These are phyloP conservation scores for Listrodromus nycthemerus DNA, from an alignment of 2,888 invertebrate species.

Conservation along the genomic window DNA sequence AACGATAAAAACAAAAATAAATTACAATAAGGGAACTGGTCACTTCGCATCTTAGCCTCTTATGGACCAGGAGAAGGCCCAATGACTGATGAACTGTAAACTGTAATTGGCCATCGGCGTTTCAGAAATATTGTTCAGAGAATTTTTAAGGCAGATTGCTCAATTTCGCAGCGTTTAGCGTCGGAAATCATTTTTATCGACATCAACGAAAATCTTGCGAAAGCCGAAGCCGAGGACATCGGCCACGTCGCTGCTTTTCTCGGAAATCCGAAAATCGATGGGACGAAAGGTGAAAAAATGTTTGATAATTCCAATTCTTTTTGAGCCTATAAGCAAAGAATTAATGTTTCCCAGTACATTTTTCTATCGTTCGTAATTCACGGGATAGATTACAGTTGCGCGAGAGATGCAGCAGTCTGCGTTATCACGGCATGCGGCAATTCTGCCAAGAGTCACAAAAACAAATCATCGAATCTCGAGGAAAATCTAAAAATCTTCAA, in stretches of 20 bases:
- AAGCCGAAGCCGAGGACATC: conserved; percentile 89
- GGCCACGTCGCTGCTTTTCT: conserved; percentile 88
- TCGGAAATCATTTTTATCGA: conserved; percentile 87
- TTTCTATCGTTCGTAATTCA: not conserved
- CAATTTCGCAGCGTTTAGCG: conserved; percentile 85
- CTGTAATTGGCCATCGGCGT: conserved; percentile 59
- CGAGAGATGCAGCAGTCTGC: conserved; percentile 86
- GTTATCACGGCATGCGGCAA: conserved; percentile 87
- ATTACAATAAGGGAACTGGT: conserved; percentile 47
- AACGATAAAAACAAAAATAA: conserved; percentile 43
- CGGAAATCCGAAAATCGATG: conserved; percentile 84
- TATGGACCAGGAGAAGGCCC: conserved; percentile 27
- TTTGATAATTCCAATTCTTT: not conserved
- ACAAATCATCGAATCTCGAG: conserved; percentile 86
- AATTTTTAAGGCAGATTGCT: conserved; percentile 40
- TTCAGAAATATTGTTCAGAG: conserved; percentile 33
- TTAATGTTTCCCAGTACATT: not conserved
- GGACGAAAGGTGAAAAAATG: not conserved
- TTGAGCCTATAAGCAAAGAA: not conserved
- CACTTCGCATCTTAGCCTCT: conserved; percentile 40
- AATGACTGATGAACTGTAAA: conserved; percentile 59
- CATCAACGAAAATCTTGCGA: conserved; percentile 86
- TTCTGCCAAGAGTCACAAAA: conserved; percentile 81
- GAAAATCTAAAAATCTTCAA: conserved; percentile 87
- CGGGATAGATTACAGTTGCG: conserved; percentile 85